Evolutionary conservation across 2,888 invertebrate species (phyloP), one percentile per base, ranked within the genome.

Genomic region (Andrena praecox): DNA sequence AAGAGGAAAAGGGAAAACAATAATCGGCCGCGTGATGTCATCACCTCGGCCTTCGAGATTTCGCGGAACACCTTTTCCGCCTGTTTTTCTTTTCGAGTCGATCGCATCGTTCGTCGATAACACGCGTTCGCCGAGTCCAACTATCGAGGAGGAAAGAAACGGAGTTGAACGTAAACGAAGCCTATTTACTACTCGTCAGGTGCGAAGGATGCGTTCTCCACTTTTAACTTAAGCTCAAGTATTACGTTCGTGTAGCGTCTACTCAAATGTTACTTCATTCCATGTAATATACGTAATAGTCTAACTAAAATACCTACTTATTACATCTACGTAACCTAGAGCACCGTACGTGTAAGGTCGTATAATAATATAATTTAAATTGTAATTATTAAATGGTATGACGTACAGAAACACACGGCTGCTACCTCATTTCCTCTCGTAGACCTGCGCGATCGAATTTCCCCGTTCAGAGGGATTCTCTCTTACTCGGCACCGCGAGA

Each of bases 381-480:
- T 93, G 93, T 93, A 94, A 94, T 93, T 94, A 94, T 94, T 93
- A 93, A 93, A 94, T 93, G 93, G 93, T 93, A 93, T 93, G 93
- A 93, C 93, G 92, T 93, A 93, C 92, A 91, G 89, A 86, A 84
- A 80, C 59, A 69, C 71, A 35, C 42, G 63, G 16, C 16, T 63
- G 56, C 29, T 24, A 5, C 50, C 7, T 75, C 31, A 70, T 69
- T 76, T 31, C 67, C 10, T 10, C 2, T 2, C 3, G 24, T 20
- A 27, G 16, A 50, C 27, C 54, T n/a, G 35, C 31, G 52, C 35
- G 29, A 8, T 48, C 33, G 2, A 10, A 31, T 7, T 2, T 1
- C 7, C 31, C 7, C 48, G 42, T 4, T 1, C 42, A 1, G 12
- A 42, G 16, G 42, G 5, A 42, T 16, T 16, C 42, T 42, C 42